Evolutionary conservation across 2,113 vertebrate genomes (phyloP).

Genomic region (Anoplopoma fimbria): DNA sequence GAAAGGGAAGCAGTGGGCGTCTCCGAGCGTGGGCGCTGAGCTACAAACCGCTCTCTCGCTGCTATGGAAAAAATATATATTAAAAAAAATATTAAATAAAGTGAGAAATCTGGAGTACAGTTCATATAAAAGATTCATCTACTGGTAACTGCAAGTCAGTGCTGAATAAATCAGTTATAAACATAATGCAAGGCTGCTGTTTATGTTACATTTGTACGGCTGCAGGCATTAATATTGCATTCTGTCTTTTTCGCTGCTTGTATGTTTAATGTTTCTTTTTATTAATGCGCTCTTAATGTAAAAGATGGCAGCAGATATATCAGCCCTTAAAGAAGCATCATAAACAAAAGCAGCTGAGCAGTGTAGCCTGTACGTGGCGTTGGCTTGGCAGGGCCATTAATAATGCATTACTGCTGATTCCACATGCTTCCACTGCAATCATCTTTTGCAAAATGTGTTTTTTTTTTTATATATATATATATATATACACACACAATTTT

Average conservation of each 20-base stretch:
- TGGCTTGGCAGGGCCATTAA: constrained; percentile 53
- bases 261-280: constrained; percentile 39
- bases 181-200: constrained; percentile 22
- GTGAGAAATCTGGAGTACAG: constrained; percentile 34
- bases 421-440: constrained; percentile 65
- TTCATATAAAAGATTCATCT: constrained; percentile 41
- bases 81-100: neutral
- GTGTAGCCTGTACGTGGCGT: constrained; percentile 16
- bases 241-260: neutral
- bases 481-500: neutral
- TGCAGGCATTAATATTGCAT: constrained; percentile 37
- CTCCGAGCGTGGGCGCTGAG: constrained; percentile 19
- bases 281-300: constrained; percentile 35
- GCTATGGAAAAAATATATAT: neutral
- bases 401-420: constrained; percentile 71
- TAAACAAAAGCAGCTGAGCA: constrained; percentile 47
- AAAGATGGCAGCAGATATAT: neutral
- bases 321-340: constrained; percentile 23
- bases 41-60: constrained; percentile 4
- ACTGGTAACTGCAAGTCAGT: neutral
- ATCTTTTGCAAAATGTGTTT: constrained; percentile 45
- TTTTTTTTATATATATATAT: too few species aligned
- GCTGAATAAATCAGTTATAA: constrained; percentile 47
- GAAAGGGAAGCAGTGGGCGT: constrained; percentile 50
- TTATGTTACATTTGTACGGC: constrained; percentile 7